A percentile compares a stretch with the other conserved stretches of the same genome.
Evolutionary conservation across 64 coral and sea anemone genomes (phyloP).

Genomic region (Catalaphyllia jardinei): DNA sequence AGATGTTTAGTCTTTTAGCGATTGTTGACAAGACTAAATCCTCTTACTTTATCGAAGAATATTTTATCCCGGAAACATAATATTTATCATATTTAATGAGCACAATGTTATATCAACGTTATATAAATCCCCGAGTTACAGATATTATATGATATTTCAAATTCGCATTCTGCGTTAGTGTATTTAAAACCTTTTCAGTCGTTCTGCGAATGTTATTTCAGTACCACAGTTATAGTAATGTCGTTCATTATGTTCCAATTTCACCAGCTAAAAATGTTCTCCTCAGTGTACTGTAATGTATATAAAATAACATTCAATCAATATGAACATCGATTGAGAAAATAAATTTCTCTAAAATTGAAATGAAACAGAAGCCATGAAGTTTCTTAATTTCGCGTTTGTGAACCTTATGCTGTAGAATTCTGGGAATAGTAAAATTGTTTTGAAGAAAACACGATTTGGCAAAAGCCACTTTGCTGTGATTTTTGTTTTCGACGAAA

Average conservation of each 20-base stretch:
- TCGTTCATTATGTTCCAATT: background rate
- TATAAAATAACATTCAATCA: too few relatives aligned
- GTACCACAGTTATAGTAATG: background rate
- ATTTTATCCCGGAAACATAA: background rate
- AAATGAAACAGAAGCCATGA: too few relatives aligned
- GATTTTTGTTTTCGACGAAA: too few relatives aligned
- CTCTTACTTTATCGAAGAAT: background rate
- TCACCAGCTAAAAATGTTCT: too few relatives aligned
- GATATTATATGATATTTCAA: background rate
- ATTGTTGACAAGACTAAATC: background rate
- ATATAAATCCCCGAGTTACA: background rate
- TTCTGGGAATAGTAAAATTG: too few relatives aligned
- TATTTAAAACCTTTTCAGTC: background rate
- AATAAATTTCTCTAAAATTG: too few relatives aligned
- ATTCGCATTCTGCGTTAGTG: background rate
- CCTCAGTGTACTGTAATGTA: too few relatives aligned
- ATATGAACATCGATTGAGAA: too few relatives aligned
- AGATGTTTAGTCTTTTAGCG: background rate
- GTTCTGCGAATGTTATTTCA: background rate
- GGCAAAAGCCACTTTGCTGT: too few relatives aligned
- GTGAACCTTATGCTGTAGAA: too few relatives aligned
- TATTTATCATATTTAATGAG: constrained; percentile 28
- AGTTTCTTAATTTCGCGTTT: too few relatives aligned
- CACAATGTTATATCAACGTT: background rate
- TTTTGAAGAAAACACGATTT: too few relatives aligned